Evolutionary conservation across 1,140 invertebrate genomes (phyloP), one percentile per base, ranked within the genome.

Genomic region (Camponotus pennsylvanicus): DNA sequence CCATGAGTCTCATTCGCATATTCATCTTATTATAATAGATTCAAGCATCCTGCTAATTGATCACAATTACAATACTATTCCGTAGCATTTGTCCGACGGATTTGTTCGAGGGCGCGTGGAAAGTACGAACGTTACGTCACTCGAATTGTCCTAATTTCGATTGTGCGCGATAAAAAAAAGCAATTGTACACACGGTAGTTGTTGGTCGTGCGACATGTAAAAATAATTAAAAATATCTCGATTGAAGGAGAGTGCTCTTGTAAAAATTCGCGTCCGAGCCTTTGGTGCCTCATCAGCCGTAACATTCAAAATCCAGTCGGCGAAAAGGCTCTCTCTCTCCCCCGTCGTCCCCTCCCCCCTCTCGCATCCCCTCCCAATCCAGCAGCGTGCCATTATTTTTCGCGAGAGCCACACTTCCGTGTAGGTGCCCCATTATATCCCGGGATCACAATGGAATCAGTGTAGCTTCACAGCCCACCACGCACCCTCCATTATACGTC

Each of bases 371-470:
- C 34, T 63, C 7, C 40, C 21, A 21, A 13, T 32, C 70, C 79
- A 67, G 80, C 80, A 80, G 67, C 77, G 63, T 57, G 86, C 76
- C 70, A 90, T 88, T 90, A 90, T 90, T 90, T 88, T 78, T 83
- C 70, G 32, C 61, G 63, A 59, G 80, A 89, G 77, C 61, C 83
- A 89, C 75, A 87, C 67, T 87, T 88, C 75, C 88, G 83, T 90
- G 84, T 90, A 84, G 77, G 75, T 59, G 75, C 55, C 71, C 86
- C 86, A 91, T 91, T 91, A 90, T 90, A 90, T 89, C 55, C 61
- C 85, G 32, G 63, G 40, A 76, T 77, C 57, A 91, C 88, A 91
- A 91, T 91, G 37, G 88, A 86, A 73, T 88, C 88, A 80, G 78
- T 86, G 78, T 73, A 57, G 34, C 71, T 59, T 69, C 55, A 64